phyloP scores from a whole-genome alignment of 2,113 vertebrate species.

The Aepyceros melampus region DNA sequence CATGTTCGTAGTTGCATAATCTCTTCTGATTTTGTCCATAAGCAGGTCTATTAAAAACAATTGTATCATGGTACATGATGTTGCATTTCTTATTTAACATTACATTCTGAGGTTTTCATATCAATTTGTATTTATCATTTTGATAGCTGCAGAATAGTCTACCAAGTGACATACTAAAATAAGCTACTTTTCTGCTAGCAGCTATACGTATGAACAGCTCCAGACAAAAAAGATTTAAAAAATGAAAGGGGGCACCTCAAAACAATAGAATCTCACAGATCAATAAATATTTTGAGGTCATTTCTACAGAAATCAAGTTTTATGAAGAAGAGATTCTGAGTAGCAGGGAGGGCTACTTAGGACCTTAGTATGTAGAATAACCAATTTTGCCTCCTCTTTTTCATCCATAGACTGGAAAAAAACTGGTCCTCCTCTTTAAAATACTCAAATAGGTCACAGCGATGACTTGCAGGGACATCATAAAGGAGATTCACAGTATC shows the following conservation, averaged over 20 bases:
- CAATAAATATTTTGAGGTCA: not conserved
- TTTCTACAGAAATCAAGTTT: not conserved
- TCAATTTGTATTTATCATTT: not conserved
- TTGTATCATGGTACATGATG: not conserved
- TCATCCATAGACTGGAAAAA: not conserved
- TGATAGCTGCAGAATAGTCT: not conserved
- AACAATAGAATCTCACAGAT: not conserved
- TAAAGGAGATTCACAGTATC: not conserved
- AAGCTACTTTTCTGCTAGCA: not conserved
- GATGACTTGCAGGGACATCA: not conserved
- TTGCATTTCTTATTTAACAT: not conserved
- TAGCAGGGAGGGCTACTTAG: not conserved
- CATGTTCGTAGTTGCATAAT: not conserved
- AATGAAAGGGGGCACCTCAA: not conserved
- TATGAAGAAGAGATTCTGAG: not conserved
- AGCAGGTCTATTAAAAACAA: not conserved
- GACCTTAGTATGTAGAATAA: not conserved
- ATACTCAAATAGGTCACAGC: not conserved
- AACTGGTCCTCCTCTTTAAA: not conserved
- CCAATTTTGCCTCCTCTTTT: not conserved
- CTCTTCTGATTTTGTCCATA: not conserved
- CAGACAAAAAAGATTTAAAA: not conserved
- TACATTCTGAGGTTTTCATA: not conserved
- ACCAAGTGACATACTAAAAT: not conserved
- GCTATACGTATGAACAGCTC: not conserved